These are phyloP conservation scores for Cenopis cana DNA, from an alignment of 2,888 invertebrate genomes.

Conservation along the genomic window DNA sequence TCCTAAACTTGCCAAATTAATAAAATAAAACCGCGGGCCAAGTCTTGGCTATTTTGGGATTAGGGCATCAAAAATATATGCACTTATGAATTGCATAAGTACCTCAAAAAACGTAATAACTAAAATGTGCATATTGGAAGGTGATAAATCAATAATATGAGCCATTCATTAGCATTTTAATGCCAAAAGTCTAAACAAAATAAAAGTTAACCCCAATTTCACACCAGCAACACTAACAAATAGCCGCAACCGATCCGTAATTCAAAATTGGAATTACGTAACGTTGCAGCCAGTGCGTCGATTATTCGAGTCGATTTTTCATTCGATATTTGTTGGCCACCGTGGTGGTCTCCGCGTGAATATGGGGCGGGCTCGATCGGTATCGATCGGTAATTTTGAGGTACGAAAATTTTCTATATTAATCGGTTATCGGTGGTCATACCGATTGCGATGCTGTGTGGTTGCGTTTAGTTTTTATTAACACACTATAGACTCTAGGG, in stretches of 20 bases:
- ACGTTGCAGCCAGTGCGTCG: conserved; percentile 50
- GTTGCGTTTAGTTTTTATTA: background rate
- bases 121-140: background rate
- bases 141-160: background rate
- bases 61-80: too few relatives aligned
- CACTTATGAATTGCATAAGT: background rate
- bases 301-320: conserved; percentile 57
- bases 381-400: conserved; percentile 50
- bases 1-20: too few relatives aligned
- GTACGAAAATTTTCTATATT: conserved; percentile 53
- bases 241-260: conserved; percentile 47
- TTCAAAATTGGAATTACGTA: conserved; percentile 51
- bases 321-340: conserved; percentile 58
- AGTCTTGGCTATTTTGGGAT: too few relatives aligned
- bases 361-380: conserved; percentile 56
- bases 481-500: background rate
- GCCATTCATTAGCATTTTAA: background rate
- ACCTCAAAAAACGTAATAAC: background rate
- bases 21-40: too few relatives aligned
- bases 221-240: conserved; percentile 34
- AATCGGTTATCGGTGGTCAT: conserved; percentile 46
- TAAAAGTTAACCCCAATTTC: conserved; percentile 25
- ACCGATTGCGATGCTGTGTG: conserved; percentile 46
- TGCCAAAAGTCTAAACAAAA: conserved; percentile 6
- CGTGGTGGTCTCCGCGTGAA: conserved; percentile 63